Base-by-base conservation (phyloP, 2,113 vertebrate genomes). In the Orycteropus afer region DNA sequence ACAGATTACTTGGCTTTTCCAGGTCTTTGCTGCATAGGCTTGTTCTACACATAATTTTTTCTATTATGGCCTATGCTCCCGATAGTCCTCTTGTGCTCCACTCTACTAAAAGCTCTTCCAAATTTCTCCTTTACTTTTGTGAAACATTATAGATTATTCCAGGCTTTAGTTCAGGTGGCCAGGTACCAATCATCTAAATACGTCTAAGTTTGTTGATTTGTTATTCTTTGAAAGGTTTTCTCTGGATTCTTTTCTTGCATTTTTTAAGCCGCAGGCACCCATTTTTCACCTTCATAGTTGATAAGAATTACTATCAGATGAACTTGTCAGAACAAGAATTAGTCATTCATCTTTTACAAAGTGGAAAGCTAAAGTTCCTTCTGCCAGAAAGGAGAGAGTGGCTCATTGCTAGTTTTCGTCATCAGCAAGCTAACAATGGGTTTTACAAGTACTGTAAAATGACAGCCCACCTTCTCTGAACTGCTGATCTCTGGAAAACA, bases 291-390 rank as follows among this genome's bases (percentile, higher is more conserved):
- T 92, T 32, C 2, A 12, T 91, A 93, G 67, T 97, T 96, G 59
- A 87, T 93, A 29, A 93, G 69, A 84, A 83, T 96, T 96, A 95
- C 79, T 83, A 5, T 80, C 92, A 71, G 95, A 9, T 59, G 57
- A 80, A n/a, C 27, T 63, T 86, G 65, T 67, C 27, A 89, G 55
- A 79, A n/a, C 9, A 93, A 94, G 73, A 88, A 76, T 91, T 95
- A 77, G n/a, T n/a, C n/a, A n/a, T 61, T 85, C 32, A 83, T 42
- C 42, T 95, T 94, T 96, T 96, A 77, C 85, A 87, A 97, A 87
- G 37, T 82, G 29, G 17, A 77, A 63, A 78, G 37, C 55, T 96
- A 80, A 88, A 89, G n/a, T 88, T 92, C 37, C 40, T 96, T 90
- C 47, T 94, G 1, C n/a, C 37, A 59, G 63, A 95, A 92, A 94